Percentiles rank a stretch among this genome's conserved stretches.
phyloP scores from a whole-genome alignment of 2,797 vertebrate species.

The Sarcophilus harrisii region DNA sequence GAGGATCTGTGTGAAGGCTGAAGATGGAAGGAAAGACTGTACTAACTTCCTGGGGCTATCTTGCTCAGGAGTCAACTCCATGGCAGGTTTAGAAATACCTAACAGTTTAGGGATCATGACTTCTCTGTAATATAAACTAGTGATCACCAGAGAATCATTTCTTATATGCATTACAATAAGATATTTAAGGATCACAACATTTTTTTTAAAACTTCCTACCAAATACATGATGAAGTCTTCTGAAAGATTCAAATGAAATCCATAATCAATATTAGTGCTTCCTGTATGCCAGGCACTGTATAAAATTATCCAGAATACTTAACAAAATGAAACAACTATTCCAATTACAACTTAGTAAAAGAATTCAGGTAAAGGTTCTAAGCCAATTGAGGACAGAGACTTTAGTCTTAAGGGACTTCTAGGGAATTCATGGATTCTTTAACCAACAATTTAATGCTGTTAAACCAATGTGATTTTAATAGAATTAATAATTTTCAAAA shows the following conservation, averaged over 20 bases:
- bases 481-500: background rate
- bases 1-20: background rate
- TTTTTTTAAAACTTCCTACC: background rate
- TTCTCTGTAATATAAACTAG: background rate
- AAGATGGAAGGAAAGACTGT: background rate
- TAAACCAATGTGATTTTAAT: slow-evolving; percentile 45
- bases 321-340: background rate
- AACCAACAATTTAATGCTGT: background rate
- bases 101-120: background rate
- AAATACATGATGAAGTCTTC: background rate
- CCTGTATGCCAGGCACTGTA: background rate
- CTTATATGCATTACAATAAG: background rate
- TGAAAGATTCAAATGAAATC: background rate
- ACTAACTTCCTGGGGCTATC: background rate
- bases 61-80: background rate
- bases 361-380: background rate
- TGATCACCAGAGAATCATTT: background rate
- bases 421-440: slow-evolving; percentile 9
- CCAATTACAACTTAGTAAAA: background rate
- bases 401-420: slow-evolving; percentile 29
- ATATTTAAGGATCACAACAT: background rate
- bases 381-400: slow-evolving; percentile 24
- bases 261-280: background rate
- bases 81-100: background rate
- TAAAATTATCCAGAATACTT: background rate